Evolutionary conservation across 2,113 vertebrate genomes (phyloP), one percentile per base, ranked within the genome.

Genomic region (Neotragus pygmaeus): DNA sequence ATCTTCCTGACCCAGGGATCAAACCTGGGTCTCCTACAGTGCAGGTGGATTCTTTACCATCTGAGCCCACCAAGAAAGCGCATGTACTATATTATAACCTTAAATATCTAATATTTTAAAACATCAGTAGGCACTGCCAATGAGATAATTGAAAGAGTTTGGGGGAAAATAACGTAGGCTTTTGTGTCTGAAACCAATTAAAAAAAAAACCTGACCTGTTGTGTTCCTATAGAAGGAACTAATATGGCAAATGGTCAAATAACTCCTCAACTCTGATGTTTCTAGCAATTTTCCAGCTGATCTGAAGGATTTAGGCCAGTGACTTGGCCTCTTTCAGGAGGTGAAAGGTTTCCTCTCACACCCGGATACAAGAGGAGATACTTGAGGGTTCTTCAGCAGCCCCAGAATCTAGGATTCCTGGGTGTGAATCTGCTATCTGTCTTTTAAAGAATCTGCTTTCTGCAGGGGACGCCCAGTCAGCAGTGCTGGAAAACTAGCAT

Each of bases 61-160:
- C 23, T 27, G 39, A 27, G 23, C 39, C 39, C 36, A 43, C 70
- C 12, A 3, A 39, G 70, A 9, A 75, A 43, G 6, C 23, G 70
- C 12, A 43, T 81, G 33, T 93, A 49, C 21, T 88, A 6, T 95
- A 4, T 57, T 66, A 60, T 21, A 28, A 23, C 11, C 39, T 97
- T 86, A 81, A 81, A 94, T 62, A 85, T 84, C 27, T 90, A 90
- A 78, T 43, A 80, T 86, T 95, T 93, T 30, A 13, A 94, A 90
- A 19, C 15, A 53, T 14, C 64, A 23, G 21, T 60, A 60, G 53
- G 16, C 53, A 64, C 39, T 64, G 43, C 5, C 73, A 3, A 60
- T 75, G 55, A 36, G 8, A 90, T 47, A 43, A 93, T 86, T 36
- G 19, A 23, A 88, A 70, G 21, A 53, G 13, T 90, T 94, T 39